phyloP scores from a whole-genome alignment of 2,797 vertebrate species.

The Odontamblyopus rebecca region DNA sequence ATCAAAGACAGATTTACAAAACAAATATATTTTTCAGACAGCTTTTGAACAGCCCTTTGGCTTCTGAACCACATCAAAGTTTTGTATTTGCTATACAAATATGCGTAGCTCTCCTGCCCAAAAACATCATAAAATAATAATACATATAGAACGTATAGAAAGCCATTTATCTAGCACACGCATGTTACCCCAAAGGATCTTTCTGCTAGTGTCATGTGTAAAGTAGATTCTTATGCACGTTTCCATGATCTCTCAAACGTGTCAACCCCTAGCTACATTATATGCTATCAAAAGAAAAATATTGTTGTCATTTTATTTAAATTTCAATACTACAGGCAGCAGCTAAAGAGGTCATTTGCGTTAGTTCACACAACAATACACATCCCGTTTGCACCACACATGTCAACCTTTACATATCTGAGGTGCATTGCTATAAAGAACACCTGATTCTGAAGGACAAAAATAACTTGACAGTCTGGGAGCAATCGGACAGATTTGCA shows the following conservation, averaged over 20 bases:
- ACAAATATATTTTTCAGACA: slow-evolving; percentile 27
- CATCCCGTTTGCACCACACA: slow-evolving; percentile 31
- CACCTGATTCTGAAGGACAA: slow-evolving; percentile 41
- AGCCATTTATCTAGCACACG: slow-evolving; percentile 15
- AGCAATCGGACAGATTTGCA: slow-evolving; percentile 36
- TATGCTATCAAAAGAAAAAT: slow-evolving; percentile 47
- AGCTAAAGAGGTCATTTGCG: slow-evolving; percentile 46
- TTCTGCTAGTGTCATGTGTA: slow-evolving; percentile 5
- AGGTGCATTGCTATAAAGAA: slow-evolving; percentile 26
- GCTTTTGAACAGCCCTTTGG: slow-evolving; percentile 34
- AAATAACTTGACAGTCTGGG: slow-evolving; percentile 27
- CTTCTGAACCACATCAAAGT: slow-evolving; percentile 24
- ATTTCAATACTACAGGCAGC: slow-evolving; percentile 26
- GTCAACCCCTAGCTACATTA: slow-evolving; percentile 48
- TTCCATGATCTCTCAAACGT: slow-evolving; percentile 26
- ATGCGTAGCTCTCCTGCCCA: background rate
- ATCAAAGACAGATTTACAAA: slow-evolving; percentile 50
- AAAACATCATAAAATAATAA: slow-evolving; percentile 19
- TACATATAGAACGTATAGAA: slow-evolving; percentile 18
- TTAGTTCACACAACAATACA: slow-evolving; percentile 42
- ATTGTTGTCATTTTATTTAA: slow-evolving; percentile 35
- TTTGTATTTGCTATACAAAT: slow-evolving; percentile 7
- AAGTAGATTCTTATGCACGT: slow-evolving; percentile 20
- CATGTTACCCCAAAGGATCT: slow-evolving; percentile 33
- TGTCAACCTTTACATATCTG: slow-evolving; percentile 35